phyloP scores from a whole-genome alignment of 2,888 invertebrate genomes.

The Lottia gigantea region DNA sequence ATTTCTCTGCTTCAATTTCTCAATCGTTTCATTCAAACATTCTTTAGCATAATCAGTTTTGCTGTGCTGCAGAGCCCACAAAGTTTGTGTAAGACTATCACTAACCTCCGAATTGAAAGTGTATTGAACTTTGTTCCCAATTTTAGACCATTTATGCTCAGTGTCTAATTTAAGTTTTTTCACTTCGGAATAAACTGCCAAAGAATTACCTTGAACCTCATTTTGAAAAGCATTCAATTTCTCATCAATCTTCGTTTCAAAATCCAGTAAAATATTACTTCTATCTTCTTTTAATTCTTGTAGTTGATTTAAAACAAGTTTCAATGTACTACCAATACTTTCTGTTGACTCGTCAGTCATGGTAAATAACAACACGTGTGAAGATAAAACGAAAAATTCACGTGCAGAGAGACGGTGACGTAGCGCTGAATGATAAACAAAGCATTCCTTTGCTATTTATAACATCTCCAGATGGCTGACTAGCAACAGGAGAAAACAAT shows the following conservation, averaged over 20 bases:
- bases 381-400: not conserved
- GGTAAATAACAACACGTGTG: not conserved
- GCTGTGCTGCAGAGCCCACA: slow-evolving; percentile 23
- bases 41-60: slow-evolving; percentile 23
- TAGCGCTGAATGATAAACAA: not conserved
- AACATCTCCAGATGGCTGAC: too few relatives aligned
- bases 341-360: not conserved
- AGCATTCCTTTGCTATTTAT: not conserved
- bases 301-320: not conserved
- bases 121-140: slow-evolving; percentile 28
- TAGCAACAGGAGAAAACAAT: too few relatives aligned
- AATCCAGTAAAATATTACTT: not conserved
- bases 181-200: slow-evolving; percentile 16
- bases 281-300: not conserved
- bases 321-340: not conserved
- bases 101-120: slow-evolving; percentile 23
- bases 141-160: slow-evolving; percentile 21
- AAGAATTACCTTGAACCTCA: slow-evolving; percentile 17
- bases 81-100: slow-evolving; percentile 17
- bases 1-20: slow-evolving; percentile 27
- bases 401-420: not conserved
- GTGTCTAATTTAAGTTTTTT: slow-evolving; percentile 25
- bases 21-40: slow-evolving; percentile 13
- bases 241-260: not conserved
- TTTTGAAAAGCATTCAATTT: slow-evolving; percentile 16